phyloP scores from a whole-genome alignment of 1,140 invertebrate genomes.

The Conus ventricosus region DNA sequence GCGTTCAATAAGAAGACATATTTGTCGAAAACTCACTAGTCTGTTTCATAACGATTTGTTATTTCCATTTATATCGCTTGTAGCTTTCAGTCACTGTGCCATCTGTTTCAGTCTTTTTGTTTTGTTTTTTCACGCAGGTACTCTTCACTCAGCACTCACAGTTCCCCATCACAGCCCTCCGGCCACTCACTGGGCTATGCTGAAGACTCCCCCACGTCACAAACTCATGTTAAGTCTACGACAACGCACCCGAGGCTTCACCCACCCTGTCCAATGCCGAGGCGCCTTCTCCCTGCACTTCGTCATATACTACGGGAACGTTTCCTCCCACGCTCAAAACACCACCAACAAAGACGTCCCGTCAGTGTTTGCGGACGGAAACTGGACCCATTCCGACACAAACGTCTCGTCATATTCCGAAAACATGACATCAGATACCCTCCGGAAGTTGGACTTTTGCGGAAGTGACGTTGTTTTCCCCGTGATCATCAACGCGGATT shows the following conservation, averaged over 20 bases:
- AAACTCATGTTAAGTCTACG: background rate
- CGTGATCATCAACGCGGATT: background rate
- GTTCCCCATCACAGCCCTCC: too few relatives aligned
- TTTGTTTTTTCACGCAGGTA: background rate
- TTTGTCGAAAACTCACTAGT: background rate
- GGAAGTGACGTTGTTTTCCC: constrained; percentile 4
- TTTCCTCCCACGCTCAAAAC: background rate
- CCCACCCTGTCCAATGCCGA: background rate
- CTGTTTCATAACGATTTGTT: background rate
- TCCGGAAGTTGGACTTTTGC: background rate
- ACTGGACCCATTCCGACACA: background rate
- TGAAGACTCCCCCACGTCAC: background rate
- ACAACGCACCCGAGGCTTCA: background rate
- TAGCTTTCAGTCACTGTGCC: too few relatives aligned
- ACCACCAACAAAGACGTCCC: background rate
- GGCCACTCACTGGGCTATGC: background rate
- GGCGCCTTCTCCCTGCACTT: background rate
- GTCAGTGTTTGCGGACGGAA: background rate
- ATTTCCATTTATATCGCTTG: background rate
- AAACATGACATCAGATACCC: background rate
- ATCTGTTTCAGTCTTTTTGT: too few relatives aligned
- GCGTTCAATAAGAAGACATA: too few relatives aligned
- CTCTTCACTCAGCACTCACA: background rate
- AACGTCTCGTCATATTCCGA: background rate
- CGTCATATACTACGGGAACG: background rate